phyloP scores from a whole-genome alignment of 2,113 vertebrate species.

The Rhizomys pruinosus region DNA sequence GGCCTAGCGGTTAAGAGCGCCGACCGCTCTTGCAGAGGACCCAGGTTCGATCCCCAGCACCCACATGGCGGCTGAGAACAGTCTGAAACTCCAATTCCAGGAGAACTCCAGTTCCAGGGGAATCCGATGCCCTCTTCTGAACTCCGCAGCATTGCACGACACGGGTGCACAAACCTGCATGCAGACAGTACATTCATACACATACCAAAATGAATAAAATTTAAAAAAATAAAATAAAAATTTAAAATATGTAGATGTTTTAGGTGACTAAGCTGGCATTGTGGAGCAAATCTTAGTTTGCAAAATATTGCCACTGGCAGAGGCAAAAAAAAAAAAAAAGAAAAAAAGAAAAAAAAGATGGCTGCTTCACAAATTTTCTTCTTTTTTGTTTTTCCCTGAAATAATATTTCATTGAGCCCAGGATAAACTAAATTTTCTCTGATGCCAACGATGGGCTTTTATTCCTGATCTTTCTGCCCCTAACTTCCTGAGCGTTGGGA shows the following conservation, averaged over 20 bases:
- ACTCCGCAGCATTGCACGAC: too few species aligned
- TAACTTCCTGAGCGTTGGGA: neutral
- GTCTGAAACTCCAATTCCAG: too few species aligned
- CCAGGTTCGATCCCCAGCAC: too few species aligned
- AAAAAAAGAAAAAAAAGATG: constrained; percentile 70
- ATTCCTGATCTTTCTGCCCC: neutral
- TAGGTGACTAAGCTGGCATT: constrained; percentile 73
- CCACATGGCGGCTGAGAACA: too few species aligned
- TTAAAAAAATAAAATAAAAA: too few species aligned
- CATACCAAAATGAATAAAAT: too few species aligned
- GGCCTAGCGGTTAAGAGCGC: too few species aligned
- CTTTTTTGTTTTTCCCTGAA: neutral
- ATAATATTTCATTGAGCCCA: neutral
- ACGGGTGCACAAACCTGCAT: too few species aligned
- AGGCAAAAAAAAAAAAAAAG: constrained; percentile 72
- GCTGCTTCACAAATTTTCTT: neutral
- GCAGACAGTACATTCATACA: too few species aligned
- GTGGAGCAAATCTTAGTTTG: constrained; percentile 77
- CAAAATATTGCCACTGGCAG: constrained; percentile 69
- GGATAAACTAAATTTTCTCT: neutral
- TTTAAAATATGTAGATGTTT: constrained; percentile 67
- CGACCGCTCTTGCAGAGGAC: too few species aligned
- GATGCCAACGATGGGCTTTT: neutral
- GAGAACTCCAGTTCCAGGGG: too few species aligned
- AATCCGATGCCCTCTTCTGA: too few species aligned